phyloP scores from a whole-genome alignment of 2,113 vertebrate species.

The Percopsis transmontana region DNA sequence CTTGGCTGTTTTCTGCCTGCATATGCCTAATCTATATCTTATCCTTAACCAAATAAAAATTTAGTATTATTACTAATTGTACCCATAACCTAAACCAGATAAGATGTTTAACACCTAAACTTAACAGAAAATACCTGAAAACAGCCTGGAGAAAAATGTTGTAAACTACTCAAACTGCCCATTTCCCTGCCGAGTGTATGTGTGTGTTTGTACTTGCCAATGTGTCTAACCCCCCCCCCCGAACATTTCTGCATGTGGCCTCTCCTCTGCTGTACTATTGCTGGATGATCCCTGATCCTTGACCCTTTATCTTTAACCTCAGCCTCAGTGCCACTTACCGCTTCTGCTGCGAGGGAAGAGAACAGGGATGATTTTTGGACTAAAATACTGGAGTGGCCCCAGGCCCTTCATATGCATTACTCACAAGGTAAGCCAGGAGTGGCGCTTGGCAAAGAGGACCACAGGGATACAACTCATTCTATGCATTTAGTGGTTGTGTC shows the following conservation, averaged over 20 bases:
- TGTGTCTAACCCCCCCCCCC: constrained; percentile 44
- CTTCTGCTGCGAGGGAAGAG: constrained; percentile 54
- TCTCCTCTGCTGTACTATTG: constrained; percentile 22
- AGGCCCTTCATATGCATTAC: constrained; percentile 67
- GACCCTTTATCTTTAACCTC: constrained; percentile 43
- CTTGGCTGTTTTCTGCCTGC: too few species aligned
- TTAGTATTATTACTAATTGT: too few species aligned
- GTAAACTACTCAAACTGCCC: not conserved
- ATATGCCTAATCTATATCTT: too few species aligned
- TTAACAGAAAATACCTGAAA: too few species aligned
- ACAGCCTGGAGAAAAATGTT: too few species aligned
- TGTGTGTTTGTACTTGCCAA: not conserved
- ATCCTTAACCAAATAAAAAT: too few species aligned
- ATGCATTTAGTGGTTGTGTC: not conserved
- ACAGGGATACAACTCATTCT: not conserved
- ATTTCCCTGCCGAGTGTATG: not conserved
- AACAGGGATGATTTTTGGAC: constrained; percentile 69
- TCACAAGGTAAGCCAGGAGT: constrained; percentile 68
- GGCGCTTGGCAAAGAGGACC: constrained; percentile 8
- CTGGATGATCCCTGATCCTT: constrained; percentile 27
- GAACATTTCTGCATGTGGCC: constrained; percentile 9
- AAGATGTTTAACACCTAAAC: too few species aligned
- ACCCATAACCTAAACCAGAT: too few species aligned
- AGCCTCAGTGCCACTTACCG: constrained; percentile 47
- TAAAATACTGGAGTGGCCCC: constrained; percentile 72